phyloP scores from a whole-genome alignment of 2,113 vertebrate species.

The Tragulus kanchil region DNA sequence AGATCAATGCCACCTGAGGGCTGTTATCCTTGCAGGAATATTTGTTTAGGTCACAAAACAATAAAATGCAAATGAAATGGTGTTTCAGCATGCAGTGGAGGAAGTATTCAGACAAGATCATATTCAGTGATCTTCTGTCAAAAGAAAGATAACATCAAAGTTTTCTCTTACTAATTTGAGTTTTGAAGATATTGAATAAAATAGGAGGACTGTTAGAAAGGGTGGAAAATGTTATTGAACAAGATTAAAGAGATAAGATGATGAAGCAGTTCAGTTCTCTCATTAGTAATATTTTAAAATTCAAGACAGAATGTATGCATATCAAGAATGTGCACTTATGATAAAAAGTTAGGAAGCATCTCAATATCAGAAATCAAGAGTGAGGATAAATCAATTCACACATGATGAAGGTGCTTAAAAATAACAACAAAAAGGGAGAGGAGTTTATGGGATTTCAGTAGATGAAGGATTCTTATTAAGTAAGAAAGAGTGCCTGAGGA shows the following conservation, averaged over 20 bases:
- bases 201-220: constrained; percentile 34
- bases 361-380: background rate
- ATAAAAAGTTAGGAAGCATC: background rate
- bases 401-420: background rate
- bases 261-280: constrained; percentile 57
- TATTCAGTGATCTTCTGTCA: constrained; percentile 15
- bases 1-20: background rate
- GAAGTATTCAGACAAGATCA: background rate
- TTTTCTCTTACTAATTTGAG: constrained; percentile 62
- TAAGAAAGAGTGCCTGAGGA: background rate
- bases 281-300: constrained; percentile 71
- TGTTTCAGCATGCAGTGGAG: background rate
- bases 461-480: background rate
- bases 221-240: constrained; percentile 62
- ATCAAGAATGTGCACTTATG: background rate
- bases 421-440: background rate
- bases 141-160: constrained; percentile 75
- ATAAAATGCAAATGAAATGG: constrained; percentile 49
- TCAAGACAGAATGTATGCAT: background rate
- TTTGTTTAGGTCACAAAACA: background rate
- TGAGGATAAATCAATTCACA: background rate
- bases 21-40: background rate
- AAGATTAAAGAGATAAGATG: constrained; percentile 71
- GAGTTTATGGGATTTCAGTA: background rate
- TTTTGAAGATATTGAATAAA: constrained; percentile 69